Base-by-base conservation (phyloP, 2,888 invertebrate species). In the Heliconius ismenius region DNA sequence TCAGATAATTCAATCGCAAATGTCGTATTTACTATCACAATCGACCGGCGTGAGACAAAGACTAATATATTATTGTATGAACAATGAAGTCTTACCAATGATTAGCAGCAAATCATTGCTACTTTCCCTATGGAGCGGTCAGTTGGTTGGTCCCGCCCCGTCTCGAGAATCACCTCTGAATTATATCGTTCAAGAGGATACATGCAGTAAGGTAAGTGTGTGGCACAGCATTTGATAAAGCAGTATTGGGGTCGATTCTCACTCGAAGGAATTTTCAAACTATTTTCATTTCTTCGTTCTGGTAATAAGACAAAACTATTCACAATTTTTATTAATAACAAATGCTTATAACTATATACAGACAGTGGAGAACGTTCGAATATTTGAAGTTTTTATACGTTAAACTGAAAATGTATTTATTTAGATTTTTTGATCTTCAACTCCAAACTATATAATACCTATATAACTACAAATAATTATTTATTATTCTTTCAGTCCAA, bases 91-190 rank as follows among this genome's bases (percentile, higher is more conserved):
- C 0, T 18, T 32, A 24, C 70, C 70, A 58, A 70, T 1, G n/a
- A 36, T 58, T 54, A 15, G 10, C 1, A 58, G 24, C 10, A 70
- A 70, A 7, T 32, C 58, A 9, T 28, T 70, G 32, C 4, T 32
- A 58, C 36, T 70, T 58, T 70, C 32, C 2, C 10, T 70, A 24
- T 70, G 70, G 70, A 58, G 32, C 24, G 70, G 70, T 36, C 70
- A 70, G 58, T 32, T 70, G n/a, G 58, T 36, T 9, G 70, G 54
- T 3, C 32, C 28, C 3, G 36, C 7, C 4, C 9, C 70, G 4
- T 58, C 70, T n/a, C 28, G 32, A 58, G 58, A 58, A 70, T 15
- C 70, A 10, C 70, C 70, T 10, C 9, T 70, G 24, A 36, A 7
- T 6, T 70, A 70, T 13, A 18, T 32, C 9, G 43, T 70, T 24